Evolutionary conservation across 2,113 vertebrate genomes (phyloP), one percentile per base, ranked within the genome.

Genomic region (Atractosteus spatula): DNA sequence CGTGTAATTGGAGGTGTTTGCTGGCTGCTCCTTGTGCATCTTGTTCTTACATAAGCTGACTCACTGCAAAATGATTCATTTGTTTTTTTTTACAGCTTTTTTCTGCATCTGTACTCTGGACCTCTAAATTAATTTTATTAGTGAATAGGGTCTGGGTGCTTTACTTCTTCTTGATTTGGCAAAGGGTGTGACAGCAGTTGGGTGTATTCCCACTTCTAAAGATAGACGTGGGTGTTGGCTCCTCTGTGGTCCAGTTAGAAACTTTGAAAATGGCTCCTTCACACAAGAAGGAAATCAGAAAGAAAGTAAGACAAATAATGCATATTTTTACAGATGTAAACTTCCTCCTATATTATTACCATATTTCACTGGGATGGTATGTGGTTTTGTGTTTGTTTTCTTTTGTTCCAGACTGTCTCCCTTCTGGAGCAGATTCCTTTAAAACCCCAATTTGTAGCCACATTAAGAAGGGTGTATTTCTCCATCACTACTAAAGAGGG

Each of bases 151-250:
- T 80, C 86, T 79, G 77, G 17, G 79, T 81, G 77, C 78, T 83
- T 79, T 81, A 74, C 69, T 68, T 72, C 74, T 16, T 71, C 3
- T 62, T 77, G 86, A 77, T 76, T 72, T 86, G 83, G 79, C 76
- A 8, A 55, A 71, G 63, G 70, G 82, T 84, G 82, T 84, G 88
- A 89, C 85, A 85, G 82, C 69, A 81, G 71, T 85, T 89, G 89
- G 89, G 86, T 86, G 85, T 83, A 88, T 86, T 90, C 81, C 79
- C 82, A 74, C 68, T 77, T 87, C 88, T 87, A 90, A 89, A 91
- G 84, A 91, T 91, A 91, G 89, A 86, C 83, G 75, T 73, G 89
- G 89, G 87, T 87, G 89, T 90, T 82, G 87, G 85, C 78, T 82
- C 69, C 75, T 88, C 84, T 88, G 84, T 82, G 87, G 86, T 89